Conservation (phyloP, 2,113 vertebrate genomes). For the Emydocephalus ijimae region DNA sequence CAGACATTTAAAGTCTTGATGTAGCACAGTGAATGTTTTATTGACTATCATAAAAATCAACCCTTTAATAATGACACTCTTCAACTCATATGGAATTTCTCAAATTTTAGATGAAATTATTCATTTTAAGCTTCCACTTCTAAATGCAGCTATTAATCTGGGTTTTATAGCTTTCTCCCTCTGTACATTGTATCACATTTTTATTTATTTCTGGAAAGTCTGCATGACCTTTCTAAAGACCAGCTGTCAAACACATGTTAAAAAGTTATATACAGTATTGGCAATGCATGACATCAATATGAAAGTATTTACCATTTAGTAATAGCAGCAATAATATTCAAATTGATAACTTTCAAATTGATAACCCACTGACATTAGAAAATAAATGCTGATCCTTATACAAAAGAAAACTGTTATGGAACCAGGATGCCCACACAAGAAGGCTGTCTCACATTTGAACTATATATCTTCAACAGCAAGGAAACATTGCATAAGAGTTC, state of each 20-base stretch:
- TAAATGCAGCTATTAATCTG: slow-evolving; percentile 1
- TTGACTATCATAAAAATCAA: slow-evolving; percentile 49
- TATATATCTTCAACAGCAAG: not conserved
- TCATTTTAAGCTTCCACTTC: slow-evolving; percentile 43
- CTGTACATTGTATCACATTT: not conserved
- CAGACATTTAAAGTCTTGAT: slow-evolving; percentile 40
- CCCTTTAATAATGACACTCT: slow-evolving; percentile 37
- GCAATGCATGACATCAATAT: not conserved
- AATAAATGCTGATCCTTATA: not conserved
- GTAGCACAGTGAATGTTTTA: slow-evolving; percentile 38
- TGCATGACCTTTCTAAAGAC: not conserved
- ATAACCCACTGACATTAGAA: not conserved
- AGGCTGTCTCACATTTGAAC: not conserved
- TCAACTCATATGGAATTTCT: slow-evolving; percentile 27
- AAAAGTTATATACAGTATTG: not conserved
- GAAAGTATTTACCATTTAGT: not conserved
- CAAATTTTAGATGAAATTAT: slow-evolving; percentile 37
- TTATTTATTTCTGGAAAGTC: not conserved
- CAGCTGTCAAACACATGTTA: not conserved
- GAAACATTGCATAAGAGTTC: not conserved
- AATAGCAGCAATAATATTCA: not conserved
- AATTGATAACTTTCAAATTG: not conserved
- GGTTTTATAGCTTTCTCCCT: not conserved
- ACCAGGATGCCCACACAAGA: not conserved
- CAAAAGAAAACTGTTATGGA: not conserved